Conservation (phyloP, 1,140 invertebrate species). For the Brachionus asplanchnoidis region DNA sequence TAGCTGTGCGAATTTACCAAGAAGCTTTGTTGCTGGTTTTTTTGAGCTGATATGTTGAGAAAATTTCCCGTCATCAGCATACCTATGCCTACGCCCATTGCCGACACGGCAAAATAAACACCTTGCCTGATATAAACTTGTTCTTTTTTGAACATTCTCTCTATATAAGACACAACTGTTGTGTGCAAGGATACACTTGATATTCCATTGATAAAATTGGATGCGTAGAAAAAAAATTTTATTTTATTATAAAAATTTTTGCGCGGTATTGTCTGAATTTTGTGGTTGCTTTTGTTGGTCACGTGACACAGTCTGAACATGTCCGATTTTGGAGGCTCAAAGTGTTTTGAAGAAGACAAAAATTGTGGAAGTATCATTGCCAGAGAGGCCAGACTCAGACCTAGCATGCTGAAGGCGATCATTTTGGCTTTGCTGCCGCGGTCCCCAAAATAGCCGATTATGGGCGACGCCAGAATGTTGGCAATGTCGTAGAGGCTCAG, state of each 20-base stretch:
- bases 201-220: slow-evolving; percentile 26
- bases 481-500: background rate
- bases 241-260: background rate
- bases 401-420: background rate
- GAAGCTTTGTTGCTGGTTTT: background rate
- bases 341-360: background rate
- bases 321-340: background rate
- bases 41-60: background rate
- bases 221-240: slow-evolving; percentile 12
- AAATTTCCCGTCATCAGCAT: slow-evolving; percentile 30
- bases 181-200: slow-evolving; percentile 24
- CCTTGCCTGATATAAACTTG: slow-evolving; percentile 15
- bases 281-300: background rate
- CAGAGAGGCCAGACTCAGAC: slow-evolving; percentile 15
- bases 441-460: slow-evolving; percentile 36
- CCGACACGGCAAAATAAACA: slow-evolving; percentile 16
- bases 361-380: background rate
- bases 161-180: slow-evolving; percentile 33
- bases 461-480: slow-evolving; percentile 1
- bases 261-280: background rate
- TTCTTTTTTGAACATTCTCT: slow-evolving; percentile 13
- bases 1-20: background rate
- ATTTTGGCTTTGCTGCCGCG: background rate
- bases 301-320: background rate
- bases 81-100: slow-evolving; percentile 37